A percentile compares a stretch with the other conserved stretches of the same genome.
Evolutionary conservation across 2,888 invertebrate genomes (phyloP).

Genomic region (Xestobium rufovillosum): DNA sequence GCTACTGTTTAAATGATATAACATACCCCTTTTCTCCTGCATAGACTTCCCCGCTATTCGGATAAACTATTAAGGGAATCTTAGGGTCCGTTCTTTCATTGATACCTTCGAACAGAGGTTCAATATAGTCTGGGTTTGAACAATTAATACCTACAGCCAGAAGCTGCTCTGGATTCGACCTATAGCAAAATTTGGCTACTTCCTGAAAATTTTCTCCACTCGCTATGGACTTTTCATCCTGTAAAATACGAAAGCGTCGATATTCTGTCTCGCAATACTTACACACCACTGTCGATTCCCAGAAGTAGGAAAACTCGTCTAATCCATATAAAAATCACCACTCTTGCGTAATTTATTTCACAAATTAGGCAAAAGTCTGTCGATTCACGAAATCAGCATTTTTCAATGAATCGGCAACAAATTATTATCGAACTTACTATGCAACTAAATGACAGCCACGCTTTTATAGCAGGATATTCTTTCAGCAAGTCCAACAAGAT

Average conservation of each 20-base stretch:
- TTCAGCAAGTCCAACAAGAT: slow-evolving; percentile 68
- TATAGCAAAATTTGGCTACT: slow-evolving; percentile 56
- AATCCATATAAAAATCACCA: too few relatives aligned
- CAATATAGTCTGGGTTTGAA: slow-evolving; percentile 55
- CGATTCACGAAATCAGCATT: too few relatives aligned
- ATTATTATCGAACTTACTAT: slow-evolving; percentile 51
- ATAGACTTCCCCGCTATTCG: slow-evolving; percentile 80
- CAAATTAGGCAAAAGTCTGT: too few relatives aligned
- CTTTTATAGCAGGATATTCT: slow-evolving; percentile 65
- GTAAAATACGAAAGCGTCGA: neutral
- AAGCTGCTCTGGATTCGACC: slow-evolving; percentile 52
- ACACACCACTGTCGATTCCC: too few relatives aligned
- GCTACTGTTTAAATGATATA: too few relatives aligned
- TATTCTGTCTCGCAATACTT: neutral
- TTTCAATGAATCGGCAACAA: too few relatives aligned
- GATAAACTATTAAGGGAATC: slow-evolving; percentile 75
- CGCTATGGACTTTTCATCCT: slow-evolving; percentile 53
- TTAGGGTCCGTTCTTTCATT: slow-evolving; percentile 39
- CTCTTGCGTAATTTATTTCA: too few relatives aligned
- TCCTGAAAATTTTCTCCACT: slow-evolving; percentile 70
- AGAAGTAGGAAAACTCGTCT: too few relatives aligned
- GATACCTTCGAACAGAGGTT: slow-evolving; percentile 48
- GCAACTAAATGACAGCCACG: slow-evolving; percentile 83
- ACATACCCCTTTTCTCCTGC: slow-evolving; percentile 53
- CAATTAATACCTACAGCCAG: slow-evolving; percentile 85